Base-by-base conservation (phyloP, 2,113 vertebrate species). In the Isichthys henryi region DNA sequence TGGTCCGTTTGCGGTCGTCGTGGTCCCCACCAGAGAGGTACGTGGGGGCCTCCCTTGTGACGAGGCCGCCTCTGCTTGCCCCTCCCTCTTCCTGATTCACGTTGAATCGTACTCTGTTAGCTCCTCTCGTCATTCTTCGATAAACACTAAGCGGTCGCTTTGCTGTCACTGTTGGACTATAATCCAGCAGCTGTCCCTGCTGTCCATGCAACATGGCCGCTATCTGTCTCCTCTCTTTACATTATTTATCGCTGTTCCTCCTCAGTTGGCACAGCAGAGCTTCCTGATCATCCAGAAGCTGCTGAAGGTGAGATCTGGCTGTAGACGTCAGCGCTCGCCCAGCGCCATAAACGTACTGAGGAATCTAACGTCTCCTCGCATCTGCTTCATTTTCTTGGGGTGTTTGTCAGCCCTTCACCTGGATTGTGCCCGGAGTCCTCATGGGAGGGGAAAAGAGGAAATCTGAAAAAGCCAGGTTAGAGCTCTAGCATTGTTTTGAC, bases 391-490 rank as follows among this genome's bases (percentile, higher is more conserved):
- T n/a, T 85, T 74, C 48, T 52, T 56, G 84, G 84, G 84, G 10
- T 52, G 46, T 4, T n/a, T 35, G 62, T 88, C 88, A 99, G 98
- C 98, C 98, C 0, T 99, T 98, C 90, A 96, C 95, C 87, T 99
- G 98, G 98, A 98, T 99, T 89, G 98, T 99, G 50, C 98, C 98
- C 0, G 98, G 98, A 50, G 96, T 99, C n/a, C 92, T 99, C 83
- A 99, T 99, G 98, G 98, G 98, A 35, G 98, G 98, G 94, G 98
- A 99, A 94, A 99, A 98, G 95, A 97, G 95, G 91, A 99, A 99
- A 90, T 96, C 98, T 0, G 98, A 99, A 94, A 99, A 99, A 92
- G 98, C 98, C 95, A 97, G 98, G 98, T 99, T 93, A 80, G 93
- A 89, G 10, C 17, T 23, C 21, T 84, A 11, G 9, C 77, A 83